Evolutionary conservation across 1,140 invertebrate species (phyloP).

Genomic region (Euglossa dilemma): DNA sequence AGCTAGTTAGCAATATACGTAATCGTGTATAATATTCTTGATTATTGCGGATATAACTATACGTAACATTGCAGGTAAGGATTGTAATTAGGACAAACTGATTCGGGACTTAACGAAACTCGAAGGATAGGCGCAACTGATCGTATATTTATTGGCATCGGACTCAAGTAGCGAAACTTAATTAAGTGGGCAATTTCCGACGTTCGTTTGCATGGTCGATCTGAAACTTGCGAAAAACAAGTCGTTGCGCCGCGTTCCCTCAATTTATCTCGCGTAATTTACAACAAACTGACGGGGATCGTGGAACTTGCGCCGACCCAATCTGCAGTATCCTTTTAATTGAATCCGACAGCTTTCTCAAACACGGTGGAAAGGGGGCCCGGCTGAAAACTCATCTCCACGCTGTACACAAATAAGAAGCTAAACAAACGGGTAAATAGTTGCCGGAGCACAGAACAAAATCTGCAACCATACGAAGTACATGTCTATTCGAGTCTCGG

Average conservation of each 20-base stretch:
- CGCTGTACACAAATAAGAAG: slow-evolving; percentile 34
- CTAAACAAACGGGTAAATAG: background rate
- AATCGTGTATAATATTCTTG: no score
- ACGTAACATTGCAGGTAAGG: no score
- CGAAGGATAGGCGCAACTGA: background rate
- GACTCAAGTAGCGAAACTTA: background rate
- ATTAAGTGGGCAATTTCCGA: slow-evolving; percentile 23
- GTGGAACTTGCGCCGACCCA: slow-evolving; percentile 1
- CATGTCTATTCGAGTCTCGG: background rate
- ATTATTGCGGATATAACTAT: no score
- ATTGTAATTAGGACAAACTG: no score
- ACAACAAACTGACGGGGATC: slow-evolving; percentile 9
- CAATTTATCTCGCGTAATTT: slow-evolving; percentile 34
- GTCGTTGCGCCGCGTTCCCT: background rate
- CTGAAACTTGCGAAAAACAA: slow-evolving; percentile 14
- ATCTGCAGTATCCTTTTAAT: slow-evolving; percentile 45
- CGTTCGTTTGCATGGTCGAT: background rate
- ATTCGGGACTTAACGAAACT: no score
- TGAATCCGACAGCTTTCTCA: slow-evolving; percentile 26
- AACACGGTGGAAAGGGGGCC: background rate
- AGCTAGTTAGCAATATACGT: no score
- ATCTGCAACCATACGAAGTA: background rate
- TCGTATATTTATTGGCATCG: background rate
- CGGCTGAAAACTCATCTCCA: slow-evolving; percentile 31
- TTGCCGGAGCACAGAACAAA: background rate